Percentiles rank a stretch among this genome's conserved stretches.
Evolutionary conservation across 2,113 vertebrate species (phyloP).

Genomic region (Clarias magur): DNA sequence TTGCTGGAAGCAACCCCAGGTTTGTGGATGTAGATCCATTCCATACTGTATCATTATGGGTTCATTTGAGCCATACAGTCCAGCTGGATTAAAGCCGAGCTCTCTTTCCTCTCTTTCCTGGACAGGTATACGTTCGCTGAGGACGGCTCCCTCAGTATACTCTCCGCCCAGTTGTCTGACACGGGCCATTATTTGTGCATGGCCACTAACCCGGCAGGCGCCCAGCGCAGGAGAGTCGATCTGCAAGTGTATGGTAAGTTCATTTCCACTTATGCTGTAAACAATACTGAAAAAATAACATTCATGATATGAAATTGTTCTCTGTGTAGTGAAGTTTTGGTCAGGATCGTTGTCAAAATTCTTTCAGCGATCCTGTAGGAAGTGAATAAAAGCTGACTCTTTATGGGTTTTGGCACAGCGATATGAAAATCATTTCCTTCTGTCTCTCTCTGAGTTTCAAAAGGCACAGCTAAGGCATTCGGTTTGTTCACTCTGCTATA

Average conservation of each 20-base stretch:
- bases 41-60: background rate
- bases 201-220: conserved; percentile 88
- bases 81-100: background rate
- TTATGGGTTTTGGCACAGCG: background rate
- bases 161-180: conserved; percentile 80
- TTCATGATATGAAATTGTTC: background rate
- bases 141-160: conserved; percentile 85
- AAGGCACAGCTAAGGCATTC: background rate
- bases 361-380: background rate
- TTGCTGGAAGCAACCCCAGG: conserved; percentile 76
- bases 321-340: background rate
- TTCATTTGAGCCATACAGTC: background rate
- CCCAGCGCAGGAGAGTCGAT: conserved; percentile 80
- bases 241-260: conserved; percentile 86
- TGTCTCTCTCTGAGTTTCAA: background rate
- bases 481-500: background rate
- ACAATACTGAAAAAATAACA: background rate
- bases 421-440: background rate
- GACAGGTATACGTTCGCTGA: conserved; percentile 79
- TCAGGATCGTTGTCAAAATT: background rate
- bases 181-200: conserved; percentile 89
- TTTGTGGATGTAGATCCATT: background rate
- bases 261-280: background rate
- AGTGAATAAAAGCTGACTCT: background rate
- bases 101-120: background rate